These are phyloP conservation scores for Phytoseiulus persimilis DNA, from an alignment of 2,888 invertebrate species.

Conservation along the genomic window DNA sequence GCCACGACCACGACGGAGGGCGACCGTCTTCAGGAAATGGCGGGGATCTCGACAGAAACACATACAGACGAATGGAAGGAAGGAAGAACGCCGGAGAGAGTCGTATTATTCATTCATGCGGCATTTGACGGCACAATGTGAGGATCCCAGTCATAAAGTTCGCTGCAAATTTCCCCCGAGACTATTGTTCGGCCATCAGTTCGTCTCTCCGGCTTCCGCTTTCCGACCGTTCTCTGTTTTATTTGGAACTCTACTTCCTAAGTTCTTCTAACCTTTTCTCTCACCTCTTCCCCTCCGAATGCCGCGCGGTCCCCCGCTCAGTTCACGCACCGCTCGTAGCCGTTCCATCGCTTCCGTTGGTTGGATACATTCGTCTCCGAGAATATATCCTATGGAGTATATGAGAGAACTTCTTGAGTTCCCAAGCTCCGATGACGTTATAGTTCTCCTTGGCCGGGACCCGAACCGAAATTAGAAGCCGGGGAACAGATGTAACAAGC, in stretches of 20 bases:
- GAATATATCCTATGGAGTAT: no score
- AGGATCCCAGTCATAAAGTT: neutral
- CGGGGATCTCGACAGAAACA: neutral
- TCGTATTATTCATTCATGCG: neutral
- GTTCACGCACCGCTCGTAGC: no score
- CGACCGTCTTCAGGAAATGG: no score
- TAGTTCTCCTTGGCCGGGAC: no score
- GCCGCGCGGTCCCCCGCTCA: neutral
- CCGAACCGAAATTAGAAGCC: no score
- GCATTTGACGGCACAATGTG: neutral
- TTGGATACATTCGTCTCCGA: no score
- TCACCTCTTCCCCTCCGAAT: neutral
- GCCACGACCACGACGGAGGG: no score
- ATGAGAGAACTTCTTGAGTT: no score
- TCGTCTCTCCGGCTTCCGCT: neutral
- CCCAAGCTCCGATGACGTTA: no score
- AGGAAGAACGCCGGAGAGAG: neutral
- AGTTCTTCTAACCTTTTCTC: neutral
- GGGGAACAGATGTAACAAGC: no score
- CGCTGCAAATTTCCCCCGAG: neutral
- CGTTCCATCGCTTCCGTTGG: no score
- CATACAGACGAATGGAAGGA: neutral
- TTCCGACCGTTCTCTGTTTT: neutral
- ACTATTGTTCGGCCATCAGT: neutral
- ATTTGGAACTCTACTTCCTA: neutral